phyloP scores from a whole-genome alignment of 1,140 invertebrate species.

The Pseudomyrmex dendroicus region DNA sequence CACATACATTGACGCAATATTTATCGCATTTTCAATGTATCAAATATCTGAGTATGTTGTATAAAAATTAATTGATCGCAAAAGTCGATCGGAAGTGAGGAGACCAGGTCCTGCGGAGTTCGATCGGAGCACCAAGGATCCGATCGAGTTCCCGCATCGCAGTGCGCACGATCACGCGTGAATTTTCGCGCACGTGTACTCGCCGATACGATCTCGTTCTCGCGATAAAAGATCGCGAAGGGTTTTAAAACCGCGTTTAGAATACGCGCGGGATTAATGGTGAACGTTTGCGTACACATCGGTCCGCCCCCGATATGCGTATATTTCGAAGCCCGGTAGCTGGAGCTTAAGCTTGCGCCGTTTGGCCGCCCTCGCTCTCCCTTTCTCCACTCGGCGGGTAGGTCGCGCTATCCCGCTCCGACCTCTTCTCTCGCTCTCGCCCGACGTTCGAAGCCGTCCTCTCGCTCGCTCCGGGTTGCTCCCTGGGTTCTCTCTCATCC shows the following conservation, averaged over 20 bases:
- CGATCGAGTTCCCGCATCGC: not conserved
- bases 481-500: conserved; percentile 75
- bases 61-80: too few species aligned
- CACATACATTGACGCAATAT: too few species aligned
- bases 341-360: conserved; percentile 76
- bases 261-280: conserved; percentile 39
- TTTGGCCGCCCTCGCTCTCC: conserved; percentile 64
- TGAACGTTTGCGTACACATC: conserved; percentile 51
- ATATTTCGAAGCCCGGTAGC: conserved; percentile 71
- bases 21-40: too few species aligned
- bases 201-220: not conserved
- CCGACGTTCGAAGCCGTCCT: conserved; percentile 45
- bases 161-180: not conserved
- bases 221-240: not conserved
- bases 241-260: conserved; percentile 17
- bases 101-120: not conserved
- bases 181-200: too few species aligned
- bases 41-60: too few species aligned
- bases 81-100: too few species aligned
- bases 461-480: conserved; percentile 66
- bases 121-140: not conserved
- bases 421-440: conserved; percentile 32
- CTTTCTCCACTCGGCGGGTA: conserved; percentile 45
- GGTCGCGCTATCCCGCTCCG: conserved; percentile 31
- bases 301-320: conserved; percentile 57